Conservation (phyloP, 2,113 vertebrate species). For the Telmatochromis brichardi region DNA sequence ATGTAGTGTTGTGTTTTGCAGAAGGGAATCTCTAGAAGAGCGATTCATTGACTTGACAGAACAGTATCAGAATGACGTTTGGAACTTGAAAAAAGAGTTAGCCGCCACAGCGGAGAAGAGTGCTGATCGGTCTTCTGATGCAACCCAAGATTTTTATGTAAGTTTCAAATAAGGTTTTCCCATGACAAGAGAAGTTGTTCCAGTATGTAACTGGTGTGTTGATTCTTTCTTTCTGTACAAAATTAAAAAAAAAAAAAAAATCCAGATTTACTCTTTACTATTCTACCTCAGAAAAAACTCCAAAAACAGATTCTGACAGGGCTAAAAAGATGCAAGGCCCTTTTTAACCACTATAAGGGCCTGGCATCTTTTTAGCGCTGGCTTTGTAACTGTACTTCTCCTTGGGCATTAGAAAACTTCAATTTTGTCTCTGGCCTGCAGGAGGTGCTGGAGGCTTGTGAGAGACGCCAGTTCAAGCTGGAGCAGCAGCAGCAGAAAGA, state of each 20-base stretch:
- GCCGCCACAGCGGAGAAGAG: constrained; percentile 89
- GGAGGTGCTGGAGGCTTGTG: constrained; percentile 84
- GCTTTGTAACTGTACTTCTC: not conserved
- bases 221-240: not conserved
- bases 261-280: not conserved
- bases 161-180: not conserved
- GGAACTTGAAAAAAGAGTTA: constrained; percentile 87
- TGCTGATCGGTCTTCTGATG: constrained; percentile 79
- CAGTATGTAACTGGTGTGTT: not conserved
- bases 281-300: not conserved
- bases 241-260: accelerated
- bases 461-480: constrained; percentile 87
- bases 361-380: not conserved
- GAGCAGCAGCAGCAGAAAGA: constrained; percentile 85
- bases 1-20: constrained; percentile 30
- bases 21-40: constrained; percentile 85
- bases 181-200: not conserved
- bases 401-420: not conserved
- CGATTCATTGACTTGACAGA: constrained; percentile 87
- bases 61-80: constrained; percentile 85
- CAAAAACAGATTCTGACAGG: not conserved
- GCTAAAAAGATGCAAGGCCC: not conserved
- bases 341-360: not conserved
- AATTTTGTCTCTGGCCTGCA: constrained; percentile 30
- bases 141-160: constrained; percentile 82